Conservation (phyloP, 2,797 vertebrate species). For the Diplodus puntazzo region DNA sequence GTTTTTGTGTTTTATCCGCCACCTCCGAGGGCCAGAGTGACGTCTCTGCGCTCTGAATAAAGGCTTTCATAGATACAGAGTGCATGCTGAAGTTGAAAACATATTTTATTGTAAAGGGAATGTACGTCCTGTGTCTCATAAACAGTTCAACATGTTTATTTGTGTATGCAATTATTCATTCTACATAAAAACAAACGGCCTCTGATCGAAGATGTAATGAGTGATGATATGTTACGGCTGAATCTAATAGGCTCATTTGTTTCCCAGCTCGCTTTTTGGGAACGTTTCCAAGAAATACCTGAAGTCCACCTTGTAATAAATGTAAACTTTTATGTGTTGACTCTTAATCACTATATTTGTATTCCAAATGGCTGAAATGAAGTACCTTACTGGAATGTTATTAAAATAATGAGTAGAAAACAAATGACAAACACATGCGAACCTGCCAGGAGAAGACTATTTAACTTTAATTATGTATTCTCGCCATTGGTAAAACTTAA, state of each 20-base stretch:
- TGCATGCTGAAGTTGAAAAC: too few species aligned
- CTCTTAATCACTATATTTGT: slow-evolving; percentile 23
- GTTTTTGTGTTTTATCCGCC: background rate
- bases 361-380: background rate
- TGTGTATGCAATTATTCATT: background rate
- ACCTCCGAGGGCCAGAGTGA: background rate
- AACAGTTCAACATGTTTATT: background rate
- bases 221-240: background rate
- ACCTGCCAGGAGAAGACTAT: background rate
- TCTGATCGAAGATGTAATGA: background rate
- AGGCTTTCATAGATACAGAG: slow-evolving; percentile 16
- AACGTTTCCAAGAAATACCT: slow-evolving; percentile 46
- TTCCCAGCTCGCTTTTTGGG: slow-evolving; percentile 44
- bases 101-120: too few species aligned
- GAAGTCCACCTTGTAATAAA: slow-evolving; percentile 66
- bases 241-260: slow-evolving; percentile 18
- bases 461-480: background rate
- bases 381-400: background rate
- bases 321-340: slow-evolving; percentile 31
- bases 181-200: background rate
- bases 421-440: background rate
- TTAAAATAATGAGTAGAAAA: background rate
- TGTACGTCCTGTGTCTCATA: too few species aligned
- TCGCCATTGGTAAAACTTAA: background rate
- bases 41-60: slow-evolving; percentile 3